These are phyloP conservation scores for Tadarida brasiliensis DNA, from an alignment of 2,797 vertebrate species.

Conservation along the genomic window DNA sequence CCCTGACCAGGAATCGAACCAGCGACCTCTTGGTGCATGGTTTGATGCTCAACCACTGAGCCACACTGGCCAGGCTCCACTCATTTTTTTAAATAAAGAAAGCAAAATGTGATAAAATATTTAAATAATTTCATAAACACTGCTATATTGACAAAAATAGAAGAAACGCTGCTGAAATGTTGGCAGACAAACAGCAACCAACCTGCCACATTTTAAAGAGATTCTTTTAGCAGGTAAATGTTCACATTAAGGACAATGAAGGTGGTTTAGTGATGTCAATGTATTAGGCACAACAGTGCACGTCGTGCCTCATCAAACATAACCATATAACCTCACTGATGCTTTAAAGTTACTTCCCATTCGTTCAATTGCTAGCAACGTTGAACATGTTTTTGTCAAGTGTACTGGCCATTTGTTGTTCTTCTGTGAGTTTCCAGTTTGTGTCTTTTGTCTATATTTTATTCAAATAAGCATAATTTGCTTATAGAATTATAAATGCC, in stretches of 20 bases:
- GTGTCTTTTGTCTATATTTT: neutral
- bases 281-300: no score
- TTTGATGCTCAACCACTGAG: no score
- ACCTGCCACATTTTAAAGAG: neutral
- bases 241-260: neutral
- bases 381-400: neutral
- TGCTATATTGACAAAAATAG: neutral
- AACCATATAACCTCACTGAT: neutral
- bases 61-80: no score
- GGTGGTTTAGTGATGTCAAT: neutral
- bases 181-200: neutral
- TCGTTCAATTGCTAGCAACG: neutral
- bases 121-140: slow-evolving; percentile 26
- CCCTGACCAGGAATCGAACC: no score
- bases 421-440: neutral
- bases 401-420: neutral
- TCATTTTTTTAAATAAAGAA: neutral
- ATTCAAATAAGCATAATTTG: neutral
- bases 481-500: slow-evolving; percentile 35
- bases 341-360: neutral
- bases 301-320: neutral
- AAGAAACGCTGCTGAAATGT: neutral
- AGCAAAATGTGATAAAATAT: slow-evolving; percentile 27
- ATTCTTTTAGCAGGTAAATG: neutral
- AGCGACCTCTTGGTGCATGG: no score